Base-by-base conservation (phyloP, 2,113 vertebrate species). In the Salminus brasiliensis region DNA sequence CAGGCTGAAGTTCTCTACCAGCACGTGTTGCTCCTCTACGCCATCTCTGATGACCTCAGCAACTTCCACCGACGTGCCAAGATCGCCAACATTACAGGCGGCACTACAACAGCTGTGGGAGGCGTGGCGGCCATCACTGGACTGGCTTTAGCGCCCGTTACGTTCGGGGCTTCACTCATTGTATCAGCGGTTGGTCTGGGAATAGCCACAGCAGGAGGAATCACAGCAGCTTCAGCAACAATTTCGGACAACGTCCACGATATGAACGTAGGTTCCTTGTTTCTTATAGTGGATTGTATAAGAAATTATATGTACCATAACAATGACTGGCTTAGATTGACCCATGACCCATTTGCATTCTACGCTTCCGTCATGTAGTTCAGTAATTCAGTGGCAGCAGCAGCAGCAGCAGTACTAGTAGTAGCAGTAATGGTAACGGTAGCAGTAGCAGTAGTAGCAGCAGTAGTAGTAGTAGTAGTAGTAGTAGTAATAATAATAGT, bases 1-100 rank as follows among this genome's bases (percentile, higher is more conserved):
- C 89, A 84, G 0, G 91, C 91, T 0, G 93, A 94, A 87, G 52
- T 85, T 52, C 91, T 94, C n/a, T 94, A 91, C 89, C 89, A 91
- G 81, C 86, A 88, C 43, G 63, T 93, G 72, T 79, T 90, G 30
- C 23, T 4, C 12, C 90, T 94, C 1, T 81, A 89, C 36, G 0
- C 83, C 81, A 87, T 93, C n/a, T 90, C 91, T 0, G 91, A 94
- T 0, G 77, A 91, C 83, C 81, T 94, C 84, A 88, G 49, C 67
- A 71, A 52, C 0, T 93, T 91, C 85, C 93, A 94, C 83, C 84
- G 86, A 0, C 91, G 90, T 9, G 87, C 93, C 55, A 93, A 87
- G 80, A 88, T 91, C 15, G 92, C 89, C 1, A 84, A 85, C 78
- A 92, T 94, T 80, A 89, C 91, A 0, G 93, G 94, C 0, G 90